Evolutionary conservation across 2,113 vertebrate genomes (phyloP).

Genomic region (Salvelinus namaycush): DNA sequence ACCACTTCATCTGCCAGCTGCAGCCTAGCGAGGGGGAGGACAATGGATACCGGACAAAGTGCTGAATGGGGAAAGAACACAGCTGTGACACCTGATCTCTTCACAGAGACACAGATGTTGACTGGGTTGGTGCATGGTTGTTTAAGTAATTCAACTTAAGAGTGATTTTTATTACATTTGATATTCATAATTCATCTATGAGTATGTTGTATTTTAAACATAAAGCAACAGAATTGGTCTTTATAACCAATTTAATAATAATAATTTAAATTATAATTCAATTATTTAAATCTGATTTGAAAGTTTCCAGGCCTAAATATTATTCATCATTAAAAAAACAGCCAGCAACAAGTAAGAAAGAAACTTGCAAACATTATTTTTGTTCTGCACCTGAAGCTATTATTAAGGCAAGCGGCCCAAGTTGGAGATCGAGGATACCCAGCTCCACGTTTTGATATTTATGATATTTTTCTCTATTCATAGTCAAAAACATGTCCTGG

Average conservation of each 20-base stretch:
- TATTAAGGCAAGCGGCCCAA: background rate
- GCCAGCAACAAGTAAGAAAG: background rate
- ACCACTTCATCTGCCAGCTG: constrained; percentile 58
- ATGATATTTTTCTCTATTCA: constrained; percentile 18
- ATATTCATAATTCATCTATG: background rate
- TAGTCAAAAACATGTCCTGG: constrained; percentile 17
- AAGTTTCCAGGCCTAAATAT: background rate
- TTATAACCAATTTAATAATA: background rate
- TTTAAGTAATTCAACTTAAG: background rate
- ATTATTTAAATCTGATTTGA: background rate
- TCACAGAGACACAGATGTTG: background rate
- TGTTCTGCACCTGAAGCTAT: background rate
- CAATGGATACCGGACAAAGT: constrained; percentile 47
- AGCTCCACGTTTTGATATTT: constrained; percentile 1
- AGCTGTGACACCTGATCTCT: constrained; percentile 41
- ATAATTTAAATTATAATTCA: no score
- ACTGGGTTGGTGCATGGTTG: background rate
- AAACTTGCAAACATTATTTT: background rate
- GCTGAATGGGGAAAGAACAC: constrained; percentile 55
- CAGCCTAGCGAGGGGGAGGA: constrained; percentile 28
- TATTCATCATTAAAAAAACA: background rate
- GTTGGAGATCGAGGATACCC: background rate
- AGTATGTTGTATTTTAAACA: background rate
- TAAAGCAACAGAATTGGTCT: background rate
- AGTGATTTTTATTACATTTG: background rate